A percentile compares a stretch with the other conserved stretches of the same genome.
phyloP scores from a whole-genome alignment of 2,113 vertebrate genomes.

The Paramormyrops kingsleyae region DNA sequence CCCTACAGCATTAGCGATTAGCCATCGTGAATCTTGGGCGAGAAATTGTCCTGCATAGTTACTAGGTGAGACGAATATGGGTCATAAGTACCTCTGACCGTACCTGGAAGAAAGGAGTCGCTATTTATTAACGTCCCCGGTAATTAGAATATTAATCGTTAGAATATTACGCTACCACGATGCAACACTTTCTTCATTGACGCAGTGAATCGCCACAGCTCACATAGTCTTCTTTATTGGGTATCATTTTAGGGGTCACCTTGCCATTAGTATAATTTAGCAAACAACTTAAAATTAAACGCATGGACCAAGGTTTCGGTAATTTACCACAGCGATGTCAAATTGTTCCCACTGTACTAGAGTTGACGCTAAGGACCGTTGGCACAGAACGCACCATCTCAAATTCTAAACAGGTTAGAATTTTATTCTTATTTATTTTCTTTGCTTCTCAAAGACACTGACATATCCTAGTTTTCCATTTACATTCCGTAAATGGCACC shows the following conservation, averaged over 20 bases:
- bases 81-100: background rate
- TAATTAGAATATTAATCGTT: background rate
- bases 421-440: background rate
- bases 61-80: background rate
- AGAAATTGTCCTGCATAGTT: background rate
- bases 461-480: slow-evolving; percentile 14
- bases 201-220: background rate
- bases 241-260: background rate
- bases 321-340: background rate
- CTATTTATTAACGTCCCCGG: background rate
- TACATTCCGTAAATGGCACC: background rate
- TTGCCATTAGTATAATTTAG: background rate
- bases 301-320: background rate
- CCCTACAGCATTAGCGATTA: background rate
- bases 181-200: background rate
- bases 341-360: background rate
- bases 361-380: background rate
- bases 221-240: too few species aligned
- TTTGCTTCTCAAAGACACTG: background rate
- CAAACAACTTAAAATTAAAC: background rate
- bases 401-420: background rate
- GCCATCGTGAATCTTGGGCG: background rate
- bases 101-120: background rate
- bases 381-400: background rate
- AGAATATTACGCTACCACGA: background rate